Evolutionary conservation across 2,888 invertebrate genomes (phyloP).

Genomic region (Cryptus viduatorius): DNA sequence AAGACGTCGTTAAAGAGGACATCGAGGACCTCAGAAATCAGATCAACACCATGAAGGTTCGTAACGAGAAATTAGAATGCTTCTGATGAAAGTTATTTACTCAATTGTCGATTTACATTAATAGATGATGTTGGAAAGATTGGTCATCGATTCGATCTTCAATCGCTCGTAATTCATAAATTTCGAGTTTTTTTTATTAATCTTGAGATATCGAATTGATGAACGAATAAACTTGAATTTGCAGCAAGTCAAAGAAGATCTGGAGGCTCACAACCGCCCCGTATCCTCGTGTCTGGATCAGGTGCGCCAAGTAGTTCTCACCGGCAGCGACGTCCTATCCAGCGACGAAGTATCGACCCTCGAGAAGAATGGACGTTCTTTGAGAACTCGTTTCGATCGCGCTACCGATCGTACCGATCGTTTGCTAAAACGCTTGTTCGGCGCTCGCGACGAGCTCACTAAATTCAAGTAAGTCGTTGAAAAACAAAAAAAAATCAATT

Average conservation of each 20-base stretch:
- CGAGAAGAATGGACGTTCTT: slow-evolving; percentile 93
- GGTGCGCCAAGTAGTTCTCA: slow-evolving; percentile 94
- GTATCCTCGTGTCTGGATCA: slow-evolving; percentile 95
- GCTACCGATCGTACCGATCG: slow-evolving; percentile 93
- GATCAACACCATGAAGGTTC: slow-evolving; percentile 94
- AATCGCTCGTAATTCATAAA: no score
- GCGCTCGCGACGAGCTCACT: slow-evolving; percentile 94
- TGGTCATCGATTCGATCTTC: no score
- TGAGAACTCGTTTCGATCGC: slow-evolving; percentile 93
- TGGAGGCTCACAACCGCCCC: slow-evolving; percentile 94
- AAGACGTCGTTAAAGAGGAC: slow-evolving; percentile 94
- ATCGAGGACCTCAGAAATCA: slow-evolving; percentile 95
- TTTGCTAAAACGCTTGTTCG: slow-evolving; percentile 90
- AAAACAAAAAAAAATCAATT: no score
- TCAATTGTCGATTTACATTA: no score
- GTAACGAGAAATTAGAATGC: background rate
- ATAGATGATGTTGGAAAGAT: no score
- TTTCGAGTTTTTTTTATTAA: no score
- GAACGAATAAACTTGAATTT: slow-evolving; percentile 66
- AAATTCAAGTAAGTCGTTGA: slow-evolving; percentile 89
- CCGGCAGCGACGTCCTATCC: slow-evolving; percentile 96
- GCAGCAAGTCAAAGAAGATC: slow-evolving; percentile 95
- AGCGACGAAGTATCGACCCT: slow-evolving; percentile 95
- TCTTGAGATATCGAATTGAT: no score
- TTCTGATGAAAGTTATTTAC: background rate